Base-by-base conservation (phyloP, 2,113 vertebrate species). In the Glaucomys volans region DNA sequence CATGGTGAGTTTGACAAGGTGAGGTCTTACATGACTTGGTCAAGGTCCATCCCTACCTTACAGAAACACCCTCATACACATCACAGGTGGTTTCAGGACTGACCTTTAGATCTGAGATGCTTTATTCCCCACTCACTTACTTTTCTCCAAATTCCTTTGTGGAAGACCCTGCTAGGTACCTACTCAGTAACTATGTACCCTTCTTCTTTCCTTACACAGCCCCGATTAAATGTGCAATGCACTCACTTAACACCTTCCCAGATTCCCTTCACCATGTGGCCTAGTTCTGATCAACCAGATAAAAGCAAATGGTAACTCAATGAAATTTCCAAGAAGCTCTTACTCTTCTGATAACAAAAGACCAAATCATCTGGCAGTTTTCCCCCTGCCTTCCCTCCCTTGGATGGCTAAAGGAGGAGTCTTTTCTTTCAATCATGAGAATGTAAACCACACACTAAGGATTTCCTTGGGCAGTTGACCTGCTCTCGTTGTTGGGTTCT, bases 291-390 rank as follows among this genome's bases (percentile, higher is more conserved):
- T 50, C 50, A 94, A 35, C 54, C 42, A 84, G 16, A 54, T 50
- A 44, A 9, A 76, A 84, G 64, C 71, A 67, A 54, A 74, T 52
- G 54, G 0, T 37, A 57, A 62, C 20, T n/a, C 8, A 8, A 7
- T 42, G 24, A 59, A 54, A 83, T 66, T 50, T 94, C 62, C 69
- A 82, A 67, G 37, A 88, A 76, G 50, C 42, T 74, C 59, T 76
- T 79, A 50, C 77, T 96, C 85, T 85, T 9, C 57, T 22, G 32
- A 35, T 76, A 85, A 62, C 52, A 85, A 90, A 91, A 67, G 37
- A 85, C 26, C 42, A 64, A 17, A 32, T 74, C 91, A 52, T 14
- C 42, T 4, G 67, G 6, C 50, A 35, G 9, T 32, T 90, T 62
- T 87, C 32, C 40, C 11, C 37, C 37, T 90, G 32, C 52, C 37